phyloP scores from a whole-genome alignment of 2,113 vertebrate genomes.

The Asarcornis scutulata region DNA sequence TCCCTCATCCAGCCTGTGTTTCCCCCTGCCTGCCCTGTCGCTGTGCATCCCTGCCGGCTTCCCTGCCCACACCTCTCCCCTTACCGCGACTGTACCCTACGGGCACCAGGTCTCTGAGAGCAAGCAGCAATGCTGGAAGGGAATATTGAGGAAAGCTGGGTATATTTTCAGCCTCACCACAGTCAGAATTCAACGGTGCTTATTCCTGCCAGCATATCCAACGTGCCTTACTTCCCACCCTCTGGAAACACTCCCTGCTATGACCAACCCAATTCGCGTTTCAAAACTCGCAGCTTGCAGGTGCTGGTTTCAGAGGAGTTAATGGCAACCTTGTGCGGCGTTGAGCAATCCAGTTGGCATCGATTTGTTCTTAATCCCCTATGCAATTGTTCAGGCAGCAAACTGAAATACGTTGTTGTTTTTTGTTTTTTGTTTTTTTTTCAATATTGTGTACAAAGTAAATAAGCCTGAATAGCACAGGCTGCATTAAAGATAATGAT shows the following conservation, averaged over 20 bases:
- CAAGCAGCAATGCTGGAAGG: neutral
- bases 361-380: neutral
- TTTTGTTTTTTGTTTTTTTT: constrained; percentile 2
- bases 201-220: neutral
- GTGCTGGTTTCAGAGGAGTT: constrained; percentile 26
- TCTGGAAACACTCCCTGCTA: neutral
- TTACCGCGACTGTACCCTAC: neutral
- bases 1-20: neutral
- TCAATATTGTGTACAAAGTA: neutral
- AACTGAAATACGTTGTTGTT: neutral
- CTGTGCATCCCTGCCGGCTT: neutral
- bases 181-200: neutral
- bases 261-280: constrained; percentile 32
- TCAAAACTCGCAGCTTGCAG: constrained; percentile 46
- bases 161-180: neutral
- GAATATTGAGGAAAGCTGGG: neutral
- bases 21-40: neutral
- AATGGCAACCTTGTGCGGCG: neutral
- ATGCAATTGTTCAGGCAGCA: neutral
- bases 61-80: neutral
- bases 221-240: neutral
- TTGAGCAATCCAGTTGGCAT: constrained; percentile 34
- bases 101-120: neutral
- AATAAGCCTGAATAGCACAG: constrained; percentile 1
- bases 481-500: neutral